Evolutionary conservation across 1,140 invertebrate species (phyloP), one percentile per base, ranked within the genome.

Genomic region (Oryzaephilus surinamensis): DNA sequence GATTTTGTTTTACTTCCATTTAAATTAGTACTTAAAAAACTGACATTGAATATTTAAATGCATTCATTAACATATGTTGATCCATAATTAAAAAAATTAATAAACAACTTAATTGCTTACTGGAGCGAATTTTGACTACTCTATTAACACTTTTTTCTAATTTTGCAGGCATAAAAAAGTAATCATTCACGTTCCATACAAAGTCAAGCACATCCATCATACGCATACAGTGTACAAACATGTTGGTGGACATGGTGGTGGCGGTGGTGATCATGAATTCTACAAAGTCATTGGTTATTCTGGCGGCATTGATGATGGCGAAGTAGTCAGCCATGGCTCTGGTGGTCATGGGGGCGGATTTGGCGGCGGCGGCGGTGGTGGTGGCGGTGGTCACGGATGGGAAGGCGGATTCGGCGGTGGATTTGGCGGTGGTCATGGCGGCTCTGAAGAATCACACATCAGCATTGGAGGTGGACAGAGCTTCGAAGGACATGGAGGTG

Each of bases 161-260:
- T n/a, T n/a, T 48, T 66, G 62, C 26, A 39, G 45, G 40, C 70
- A 74, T 52, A 73, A 73, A 55, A 72, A 73, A 48, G 65, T 74
- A 29, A 63, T 74, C 41, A 73, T 74, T 51, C 72, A 74, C 53
- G 71, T 74, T 3, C 71, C 72, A 2, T 56, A 69, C 46, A 71
- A 69, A 49, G 68, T 74, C 27, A 72, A 74, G 35, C 65, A 69
- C 37, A 68, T 73, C 45, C 71, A 73, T 42, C 71, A 74, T 50
- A 73, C 70, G 19, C 71, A 73, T 52, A 74, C 72, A 4, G 65
- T 74, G 19, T 69, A 70, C 39, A 73, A 73, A 41, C 71, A 73
- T 45, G 60, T 73, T 17, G 54, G 52, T 11, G 51, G 50, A 20
- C 41, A 48, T 15, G 41, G 47, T 12, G 47, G 67, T 45, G 69